phyloP scores from a whole-genome alignment of 2,113 vertebrate genomes.

The Megaleporinus macrocephalus region DNA sequence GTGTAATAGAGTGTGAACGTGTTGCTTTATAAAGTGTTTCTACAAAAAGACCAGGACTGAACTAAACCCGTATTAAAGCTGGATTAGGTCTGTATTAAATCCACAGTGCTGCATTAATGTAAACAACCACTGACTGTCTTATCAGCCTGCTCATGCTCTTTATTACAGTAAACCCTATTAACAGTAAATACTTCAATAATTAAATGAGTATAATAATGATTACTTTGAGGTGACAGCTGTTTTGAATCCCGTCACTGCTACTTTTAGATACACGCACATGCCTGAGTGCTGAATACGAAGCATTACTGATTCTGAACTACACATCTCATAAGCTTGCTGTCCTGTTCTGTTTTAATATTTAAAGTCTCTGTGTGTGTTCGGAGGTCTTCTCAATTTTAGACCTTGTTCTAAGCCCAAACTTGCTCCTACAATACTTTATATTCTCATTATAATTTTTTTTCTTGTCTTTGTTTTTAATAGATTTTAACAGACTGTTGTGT shows the following conservation, averaged over 20 bases:
- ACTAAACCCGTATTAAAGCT: not conserved
- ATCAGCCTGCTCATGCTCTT: too few species aligned
- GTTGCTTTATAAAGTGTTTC: not conserved
- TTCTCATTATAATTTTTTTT: not conserved
- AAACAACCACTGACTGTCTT: not conserved
- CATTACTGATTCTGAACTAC: not conserved
- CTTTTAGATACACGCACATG: not conserved
- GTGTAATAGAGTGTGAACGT: not conserved
- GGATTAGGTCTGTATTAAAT: not conserved
- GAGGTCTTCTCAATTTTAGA: not conserved
- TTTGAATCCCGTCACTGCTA: not conserved
- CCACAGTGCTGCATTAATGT: not conserved
- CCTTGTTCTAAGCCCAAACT: not conserved
- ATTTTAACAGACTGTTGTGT: slow-evolving; percentile 20
- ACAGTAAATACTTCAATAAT: not conserved
- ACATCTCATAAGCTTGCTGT: too few species aligned
- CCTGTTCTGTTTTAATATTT: not conserved
- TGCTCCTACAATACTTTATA: not conserved
- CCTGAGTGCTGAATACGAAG: not conserved
- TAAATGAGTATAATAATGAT: rapidly evolving
- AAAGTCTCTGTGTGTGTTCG: not conserved
- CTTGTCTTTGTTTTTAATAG: not conserved
- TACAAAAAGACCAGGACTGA: too few species aligned
- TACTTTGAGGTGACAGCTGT: not conserved
- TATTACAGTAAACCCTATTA: not conserved